Base-by-base conservation (phyloP, 1,140 invertebrate species). In the Camponotus pennsylvanicus region DNA sequence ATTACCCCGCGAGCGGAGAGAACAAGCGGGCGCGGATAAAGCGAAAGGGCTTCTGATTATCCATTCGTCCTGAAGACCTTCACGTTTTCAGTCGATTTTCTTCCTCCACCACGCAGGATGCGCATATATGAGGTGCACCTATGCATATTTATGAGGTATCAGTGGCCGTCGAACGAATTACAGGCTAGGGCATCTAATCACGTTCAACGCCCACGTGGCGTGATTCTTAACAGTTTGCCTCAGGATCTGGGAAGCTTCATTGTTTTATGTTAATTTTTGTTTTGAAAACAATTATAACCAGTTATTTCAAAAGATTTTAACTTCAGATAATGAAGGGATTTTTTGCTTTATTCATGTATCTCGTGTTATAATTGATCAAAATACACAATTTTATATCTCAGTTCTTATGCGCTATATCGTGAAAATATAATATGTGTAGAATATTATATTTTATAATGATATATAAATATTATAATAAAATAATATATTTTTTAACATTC, bases 21-120 rank as follows among this genome's bases (percentile, higher is more conserved):
- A 34, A 86, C 40, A 76, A 71, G 76, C 64, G 64, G 42, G n/a
- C 32, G n/a, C 57, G 71, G 45, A 80, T 59, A 52, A 69, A 87
- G 37, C 86, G 86, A 70, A 82, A 88, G 88, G 86, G 79, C 82
- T 85, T 76, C 76, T 78, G 89, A 90, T 90, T 90, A 90, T 90
- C 89, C 89, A 90, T 90, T 90, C 88, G 80, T 88, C 82, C 88
- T 86, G 77, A 90, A 90, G 79, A 34, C 61, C 80, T 90, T 85
- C 89, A 86, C 86, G 86, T 90, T 52, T 87, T 85, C 80, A 69
- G 59, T 59, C 82, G 42, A 75, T 57, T 76, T 85, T 87, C 71
- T 66, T 69, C 27, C 82, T 71, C 52, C 13, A 27, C 57, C 61
- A 76, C 34, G 37, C 84, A 64, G 75, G 85, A 90, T 84, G 78